phyloP scores from a whole-genome alignment of 2,113 vertebrate species.

The Sorex araneus region DNA sequence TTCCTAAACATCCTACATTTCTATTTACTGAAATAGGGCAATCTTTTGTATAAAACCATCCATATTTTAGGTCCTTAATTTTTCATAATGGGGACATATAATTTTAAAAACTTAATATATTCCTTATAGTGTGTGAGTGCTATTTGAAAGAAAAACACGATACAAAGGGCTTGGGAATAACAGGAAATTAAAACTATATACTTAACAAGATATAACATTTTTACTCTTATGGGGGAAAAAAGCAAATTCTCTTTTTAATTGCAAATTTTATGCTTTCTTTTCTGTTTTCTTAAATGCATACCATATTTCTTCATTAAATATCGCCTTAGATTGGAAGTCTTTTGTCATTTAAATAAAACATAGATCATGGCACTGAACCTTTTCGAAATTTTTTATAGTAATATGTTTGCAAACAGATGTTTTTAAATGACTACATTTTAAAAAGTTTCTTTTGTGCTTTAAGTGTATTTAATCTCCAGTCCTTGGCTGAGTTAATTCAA shows the following conservation, averaged over 20 bases:
- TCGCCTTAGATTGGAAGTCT: neutral
- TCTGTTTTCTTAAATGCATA: conserved; percentile 31
- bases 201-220: conserved; percentile 20
- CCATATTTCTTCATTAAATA: conserved; percentile 30
- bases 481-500: conserved; percentile 27
- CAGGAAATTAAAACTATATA: conserved; percentile 4
- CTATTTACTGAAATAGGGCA: neutral
- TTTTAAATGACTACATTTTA: conserved; percentile 7
- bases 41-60: conserved; percentile 30
- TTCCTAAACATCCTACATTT: neutral
- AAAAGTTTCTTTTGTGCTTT: conserved; percentile 11
- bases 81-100: neutral
- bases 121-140: neutral
- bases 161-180: neutral
- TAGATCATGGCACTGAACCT: neutral
- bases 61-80: neutral
- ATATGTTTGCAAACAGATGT: conserved; percentile 1
- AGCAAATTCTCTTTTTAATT: neutral
- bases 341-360: conserved; percentile 47
- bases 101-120: conserved; percentile 7
- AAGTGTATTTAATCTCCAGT: conserved; percentile 37
- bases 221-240: neutral
- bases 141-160: neutral
- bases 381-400: neutral
- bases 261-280: conserved; percentile 6